Percentiles rank a stretch among this genome's conserved stretches.
These are phyloP conservation scores for Apomyelois bistriatella DNA, from an alignment of 2,888 invertebrate genomes.

Conservation along the genomic window DNA sequence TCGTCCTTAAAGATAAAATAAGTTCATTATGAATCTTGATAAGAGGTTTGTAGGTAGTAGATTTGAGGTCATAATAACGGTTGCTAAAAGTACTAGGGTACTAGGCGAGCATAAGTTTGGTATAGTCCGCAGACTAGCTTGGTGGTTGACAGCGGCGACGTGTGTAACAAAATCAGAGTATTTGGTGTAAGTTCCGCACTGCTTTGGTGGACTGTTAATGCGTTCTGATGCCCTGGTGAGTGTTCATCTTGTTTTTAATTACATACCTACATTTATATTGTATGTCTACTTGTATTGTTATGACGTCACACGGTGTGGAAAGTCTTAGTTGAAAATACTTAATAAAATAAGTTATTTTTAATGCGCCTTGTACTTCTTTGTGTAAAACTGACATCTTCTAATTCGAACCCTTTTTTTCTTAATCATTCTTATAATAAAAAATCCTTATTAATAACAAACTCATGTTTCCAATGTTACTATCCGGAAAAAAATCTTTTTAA, in stretches of 20 bases:
- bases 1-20: too few species aligned
- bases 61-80: slow-evolving; percentile 58
- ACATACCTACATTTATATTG: slow-evolving; percentile 44
- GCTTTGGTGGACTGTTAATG: slow-evolving; percentile 79
- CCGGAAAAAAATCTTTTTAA: background rate
- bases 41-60: too few species aligned
- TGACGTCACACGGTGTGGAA: slow-evolving; percentile 29
- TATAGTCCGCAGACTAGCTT: slow-evolving; percentile 75
- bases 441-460: too few species aligned
- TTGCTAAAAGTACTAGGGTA: slow-evolving; percentile 63
- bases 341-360: too few species aligned
- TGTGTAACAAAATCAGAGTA: slow-evolving; percentile 63
- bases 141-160: slow-evolving; percentile 70
- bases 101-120: slow-evolving; percentile 73
- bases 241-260: slow-evolving; percentile 75
- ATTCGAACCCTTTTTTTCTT: too few species aligned
- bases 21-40: too few species aligned
- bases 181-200: slow-evolving; percentile 76
- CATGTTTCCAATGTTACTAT: too few species aligned
- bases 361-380: too few species aligned
- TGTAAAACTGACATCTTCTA: too few species aligned
- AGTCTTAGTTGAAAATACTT: slow-evolving; percentile 29
- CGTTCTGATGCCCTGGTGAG: slow-evolving; percentile 74
- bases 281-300: slow-evolving; percentile 35
- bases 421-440: too few species aligned